Percentiles rank a stretch among this genome's conserved stretches.
These are phyloP conservation scores for Drosophila kurseongensis DNA, from an alignment of 1,140 invertebrate genomes.

Conservation along the genomic window DNA sequence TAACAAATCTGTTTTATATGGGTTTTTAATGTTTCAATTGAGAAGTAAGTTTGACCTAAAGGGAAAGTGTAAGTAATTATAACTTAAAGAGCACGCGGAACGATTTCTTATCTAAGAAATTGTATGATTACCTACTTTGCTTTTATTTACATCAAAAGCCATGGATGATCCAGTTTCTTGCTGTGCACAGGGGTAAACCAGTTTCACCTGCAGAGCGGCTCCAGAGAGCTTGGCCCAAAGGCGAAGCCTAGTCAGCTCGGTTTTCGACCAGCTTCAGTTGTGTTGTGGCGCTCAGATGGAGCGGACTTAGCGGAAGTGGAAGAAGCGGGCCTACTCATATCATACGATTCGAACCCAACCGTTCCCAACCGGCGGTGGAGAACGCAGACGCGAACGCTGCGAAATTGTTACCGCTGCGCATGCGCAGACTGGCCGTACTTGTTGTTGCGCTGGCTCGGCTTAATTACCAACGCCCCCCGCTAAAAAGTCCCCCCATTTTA, in stretches of 20 bases:
- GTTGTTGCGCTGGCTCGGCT: conserved; percentile 56
- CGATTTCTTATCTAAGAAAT: too few species aligned
- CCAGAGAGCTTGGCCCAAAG: conserved; percentile 27
- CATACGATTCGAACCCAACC: conserved; percentile 17
- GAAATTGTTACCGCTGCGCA: conserved; percentile 48
- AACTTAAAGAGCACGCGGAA: too few species aligned
- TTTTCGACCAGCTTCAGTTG: conserved; percentile 60
- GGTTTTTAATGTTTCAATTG: too few species aligned
- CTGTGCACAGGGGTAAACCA: conserved; percentile 49
- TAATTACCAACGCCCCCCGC: conserved; percentile 57
- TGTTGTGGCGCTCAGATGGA: conserved; percentile 73
- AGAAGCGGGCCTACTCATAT: conserved; percentile 19
- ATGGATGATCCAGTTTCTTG: conserved; percentile 8
- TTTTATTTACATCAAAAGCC: neutral
- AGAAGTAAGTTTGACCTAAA: too few species aligned
- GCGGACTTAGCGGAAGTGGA: conserved; percentile 41
- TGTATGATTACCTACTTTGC: too few species aligned
- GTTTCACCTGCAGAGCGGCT: conserved; percentile 55
- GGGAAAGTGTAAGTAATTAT: too few species aligned
- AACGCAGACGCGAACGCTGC: conserved; percentile 34
- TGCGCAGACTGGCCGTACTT: conserved; percentile 59
- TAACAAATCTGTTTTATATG: too few species aligned
- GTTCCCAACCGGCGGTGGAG: conserved; percentile 34
- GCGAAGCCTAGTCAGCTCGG: conserved; percentile 36
- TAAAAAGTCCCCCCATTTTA: conserved; percentile 43